Evolutionary conservation across 1,140 invertebrate genomes (phyloP).

Genomic region (Platyscapa corneri): DNA sequence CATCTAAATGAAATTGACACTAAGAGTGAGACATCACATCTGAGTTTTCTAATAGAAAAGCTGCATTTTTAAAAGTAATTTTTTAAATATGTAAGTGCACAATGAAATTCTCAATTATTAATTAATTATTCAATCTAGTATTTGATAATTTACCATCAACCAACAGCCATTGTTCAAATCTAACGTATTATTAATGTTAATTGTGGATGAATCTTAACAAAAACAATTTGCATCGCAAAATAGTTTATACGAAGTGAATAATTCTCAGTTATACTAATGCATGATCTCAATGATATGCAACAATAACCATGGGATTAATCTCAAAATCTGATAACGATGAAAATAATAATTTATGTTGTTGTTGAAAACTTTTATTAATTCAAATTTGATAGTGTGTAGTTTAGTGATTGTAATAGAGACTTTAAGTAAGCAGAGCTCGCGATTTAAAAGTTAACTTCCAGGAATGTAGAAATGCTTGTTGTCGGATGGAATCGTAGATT

Average conservation of each 20-base stretch:
- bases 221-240: not conserved
- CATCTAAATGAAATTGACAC: not conserved
- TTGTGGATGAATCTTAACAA: not conserved
- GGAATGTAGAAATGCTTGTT: slow-evolving; percentile 29
- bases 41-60: no score
- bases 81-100: no score
- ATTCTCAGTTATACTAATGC: not conserved
- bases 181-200: not conserved
- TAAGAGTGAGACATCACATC: not conserved
- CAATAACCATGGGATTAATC: not conserved
- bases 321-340: not conserved
- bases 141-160: no score
- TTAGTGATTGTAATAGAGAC: not conserved
- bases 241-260: not conserved
- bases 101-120: no score
- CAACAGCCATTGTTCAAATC: not conserved
- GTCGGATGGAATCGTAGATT: not conserved
- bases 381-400: not conserved
- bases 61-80: no score
- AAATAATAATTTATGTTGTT: no score
- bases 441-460: slow-evolving; percentile 6
- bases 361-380: not conserved
- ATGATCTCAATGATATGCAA: not conserved
- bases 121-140: no score
- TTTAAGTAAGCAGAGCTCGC: not conserved